Conservation (phyloP, 2,113 vertebrate genomes). For the Lampris incognitus region DNA sequence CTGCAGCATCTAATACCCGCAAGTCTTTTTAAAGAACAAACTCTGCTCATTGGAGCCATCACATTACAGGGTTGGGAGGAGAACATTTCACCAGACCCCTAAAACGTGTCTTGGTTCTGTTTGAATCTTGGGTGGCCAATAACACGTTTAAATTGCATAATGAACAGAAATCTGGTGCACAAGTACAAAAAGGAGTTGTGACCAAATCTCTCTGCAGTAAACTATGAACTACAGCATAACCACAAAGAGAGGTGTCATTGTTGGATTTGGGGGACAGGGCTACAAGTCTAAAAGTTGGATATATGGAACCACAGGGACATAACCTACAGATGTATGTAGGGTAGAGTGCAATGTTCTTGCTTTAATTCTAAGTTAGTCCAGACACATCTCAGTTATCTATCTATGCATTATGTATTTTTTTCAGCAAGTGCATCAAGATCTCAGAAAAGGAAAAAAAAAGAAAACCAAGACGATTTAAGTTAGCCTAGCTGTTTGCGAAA, state of each 20-base stretch:
- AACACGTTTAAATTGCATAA: constrained; percentile 1
- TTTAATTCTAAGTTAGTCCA: not conserved
- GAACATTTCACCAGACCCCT: no score
- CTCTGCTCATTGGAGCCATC: not conserved
- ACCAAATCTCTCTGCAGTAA: not conserved
- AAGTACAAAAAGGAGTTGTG: constrained; percentile 12
- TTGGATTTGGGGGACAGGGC: constrained; percentile 19
- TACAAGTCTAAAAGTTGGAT: constrained; percentile 1
- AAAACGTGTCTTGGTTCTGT: not conserved
- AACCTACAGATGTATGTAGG: not conserved
- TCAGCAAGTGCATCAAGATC: not conserved
- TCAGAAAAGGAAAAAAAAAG: not conserved
- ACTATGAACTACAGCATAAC: constrained; percentile 44
- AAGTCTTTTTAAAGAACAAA: constrained; percentile 14
- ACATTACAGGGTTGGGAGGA: not conserved
- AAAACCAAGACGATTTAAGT: constrained; percentile 5
- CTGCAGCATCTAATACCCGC: constrained; percentile 5
- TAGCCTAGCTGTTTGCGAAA: constrained; percentile 27
- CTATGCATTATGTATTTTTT: not conserved
- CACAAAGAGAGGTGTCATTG: constrained; percentile 68
- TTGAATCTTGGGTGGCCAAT: not conserved
- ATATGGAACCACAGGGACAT: not conserved
- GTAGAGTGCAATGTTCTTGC: not conserved
- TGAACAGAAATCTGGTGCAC: no score
- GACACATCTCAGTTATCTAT: not conserved